Evolutionary conservation across 2,113 vertebrate genomes (phyloP).

Genomic region (Choloepus hoffmanni): DNA sequence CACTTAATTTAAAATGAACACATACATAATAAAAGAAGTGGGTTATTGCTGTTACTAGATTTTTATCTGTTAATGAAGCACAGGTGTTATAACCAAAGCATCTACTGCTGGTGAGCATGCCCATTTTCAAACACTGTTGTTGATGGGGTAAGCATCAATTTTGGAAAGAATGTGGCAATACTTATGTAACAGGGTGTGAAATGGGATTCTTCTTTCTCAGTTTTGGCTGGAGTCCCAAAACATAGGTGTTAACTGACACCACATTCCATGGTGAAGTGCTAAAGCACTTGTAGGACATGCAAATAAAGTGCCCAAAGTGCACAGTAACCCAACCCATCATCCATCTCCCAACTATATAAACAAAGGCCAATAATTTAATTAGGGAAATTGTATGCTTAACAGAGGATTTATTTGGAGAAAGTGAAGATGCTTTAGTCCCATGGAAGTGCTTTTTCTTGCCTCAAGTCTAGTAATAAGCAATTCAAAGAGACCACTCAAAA

Average conservation of each 20-base stretch:
- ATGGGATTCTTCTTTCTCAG: neutral
- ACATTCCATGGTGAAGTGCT: neutral
- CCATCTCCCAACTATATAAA: neutral
- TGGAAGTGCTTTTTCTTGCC: neutral
- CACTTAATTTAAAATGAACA: neutral
- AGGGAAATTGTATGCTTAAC: neutral
- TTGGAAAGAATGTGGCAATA: neutral
- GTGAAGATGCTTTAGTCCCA: neutral
- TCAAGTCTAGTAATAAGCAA: neutral
- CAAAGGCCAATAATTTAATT: neutral
- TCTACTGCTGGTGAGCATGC: neutral
- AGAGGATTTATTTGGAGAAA: conserved; percentile 17
- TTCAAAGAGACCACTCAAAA: neutral
- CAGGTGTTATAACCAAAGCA: neutral
- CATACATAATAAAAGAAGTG: neutral
- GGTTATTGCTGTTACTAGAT: neutral
- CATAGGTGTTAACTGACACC: neutral
- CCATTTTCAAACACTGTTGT: neutral
- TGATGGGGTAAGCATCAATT: neutral
- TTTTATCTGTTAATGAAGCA: neutral
- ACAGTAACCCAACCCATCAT: neutral
- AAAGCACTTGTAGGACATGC: neutral
- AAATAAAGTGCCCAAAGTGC: neutral
- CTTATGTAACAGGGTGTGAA: neutral
- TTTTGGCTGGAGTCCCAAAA: neutral